Base-by-base conservation (phyloP, 23 tunicate species). In the Botrylloides violaceus region DNA sequence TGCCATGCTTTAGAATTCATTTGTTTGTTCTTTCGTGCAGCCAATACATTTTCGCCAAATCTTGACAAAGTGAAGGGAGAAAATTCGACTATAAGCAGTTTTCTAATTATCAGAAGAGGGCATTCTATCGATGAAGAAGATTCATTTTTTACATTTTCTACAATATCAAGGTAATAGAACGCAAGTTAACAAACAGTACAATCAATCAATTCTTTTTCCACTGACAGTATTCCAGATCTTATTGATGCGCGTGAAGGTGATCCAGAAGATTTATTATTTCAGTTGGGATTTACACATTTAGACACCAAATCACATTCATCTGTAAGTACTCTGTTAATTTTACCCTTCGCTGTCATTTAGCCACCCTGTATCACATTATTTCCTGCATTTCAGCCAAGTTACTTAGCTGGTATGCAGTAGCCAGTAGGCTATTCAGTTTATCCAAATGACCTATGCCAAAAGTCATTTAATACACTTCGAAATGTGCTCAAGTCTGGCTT, bases 161-260 rank as follows among this genome's bases (percentile, higher is more conserved):
- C 53, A 43, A 43, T 43, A 7, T 43, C 53, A 7, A 43, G 15
- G 53, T 43, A 15, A 43, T n/a, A n/a, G n/a, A n/a, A n/a, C n/a
- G 53, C 15, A 7, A 9, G 9, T 43, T 43, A 7, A 9, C 9
- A 43, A 43, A 9, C 12, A 43, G 53, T 43, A 43, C 53, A 43
- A 43, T n/a, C n/a, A n/a, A n/a, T n/a, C n/a, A n/a, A n/a, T n/a
- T n/a, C n/a, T n/a, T n/a, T n/a, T n/a, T n/a, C n/a, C n/a, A n/a
- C n/a, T n/a, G n/a, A n/a, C 50, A 85, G 94, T 75, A 79, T 85
- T 3, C 20, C 49, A 23, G 94, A 85, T 66, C 36, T 85, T n/a
- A 59, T 85, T 31, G 57, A 75, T 48, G 94, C 94, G 23, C 77
- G 94, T 6, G 84, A 79, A 61, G 63, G 85, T 33, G 70, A 85